Base-by-base conservation (phyloP, 1,140 invertebrate species). In the Kradibia gibbosae region DNA sequence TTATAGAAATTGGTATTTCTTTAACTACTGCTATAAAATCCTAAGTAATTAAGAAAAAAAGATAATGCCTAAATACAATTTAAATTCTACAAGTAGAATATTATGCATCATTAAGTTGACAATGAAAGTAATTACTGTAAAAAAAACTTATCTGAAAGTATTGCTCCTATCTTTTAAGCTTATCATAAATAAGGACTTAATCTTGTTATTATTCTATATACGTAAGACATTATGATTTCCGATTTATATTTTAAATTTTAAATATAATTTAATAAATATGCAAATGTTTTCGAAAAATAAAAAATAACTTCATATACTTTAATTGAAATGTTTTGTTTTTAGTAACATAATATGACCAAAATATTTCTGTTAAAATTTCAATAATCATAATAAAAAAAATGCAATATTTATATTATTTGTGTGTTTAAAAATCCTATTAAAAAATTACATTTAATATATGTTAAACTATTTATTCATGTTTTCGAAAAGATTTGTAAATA, bases 21-120 rank as follows among this genome's bases (percentile, higher is more conserved):
- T 34, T 62, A 62, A 15, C 15, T 36, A 8, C 22, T 3, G 11
- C 31, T 60, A 31, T n/a, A 60, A 60, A 28, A 60, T 28, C 8
- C 31, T 10, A 60, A 28, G 20, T 62, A 62, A 39, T 36, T 15
- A 39, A 13, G 36, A 67, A 39, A 67, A 67, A 67, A 17, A 39
- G n/a, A 39, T 67, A 67, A 7, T 39, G 4, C 34, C 36, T 67
- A 67, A 67, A 39, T 67, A 67, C 39, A 15, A 67, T 67, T 39
- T 67, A 67, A 67, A 39, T 67, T 39, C 39, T 20, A 67, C 39
- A n/a, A 67, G 62, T 67, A 13, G 20, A 67, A 22, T 7, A 67
- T 67, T 67, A 67, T 67, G 34, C 34, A 8, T 67, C 34, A 67
- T 67, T 67, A 67, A 65, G 31, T 15, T 65, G 31, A 65, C n/a